phyloP scores from a whole-genome alignment of 2,113 vertebrate genomes.

The Morone chrysops region DNA sequence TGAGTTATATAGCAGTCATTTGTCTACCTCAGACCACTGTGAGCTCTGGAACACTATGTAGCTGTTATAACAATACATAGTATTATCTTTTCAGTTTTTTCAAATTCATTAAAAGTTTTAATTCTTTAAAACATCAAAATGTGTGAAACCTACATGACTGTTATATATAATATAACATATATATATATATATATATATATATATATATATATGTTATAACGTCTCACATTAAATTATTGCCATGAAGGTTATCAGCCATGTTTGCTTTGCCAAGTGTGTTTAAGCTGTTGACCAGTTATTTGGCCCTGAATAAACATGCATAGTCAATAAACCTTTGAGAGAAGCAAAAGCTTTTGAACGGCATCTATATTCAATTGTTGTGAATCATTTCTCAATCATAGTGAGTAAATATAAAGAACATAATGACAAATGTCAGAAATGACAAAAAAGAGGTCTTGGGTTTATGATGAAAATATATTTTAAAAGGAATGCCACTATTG shows the following conservation, averaged over 20 bases:
- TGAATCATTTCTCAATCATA: neutral
- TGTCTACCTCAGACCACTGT: neutral
- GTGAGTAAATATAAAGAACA: neutral
- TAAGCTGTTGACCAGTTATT: neutral
- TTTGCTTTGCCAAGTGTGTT: neutral
- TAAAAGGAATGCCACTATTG: neutral
- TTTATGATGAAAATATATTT: neutral
- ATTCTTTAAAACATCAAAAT: neutral
- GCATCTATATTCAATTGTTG: neutral
- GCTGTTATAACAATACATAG: neutral
- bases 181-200: too few species aligned
- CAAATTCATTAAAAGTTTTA: too few species aligned
- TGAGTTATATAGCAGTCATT: neutral
- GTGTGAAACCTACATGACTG: neutral
- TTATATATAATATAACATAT: too few species aligned
- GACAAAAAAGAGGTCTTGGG: neutral
- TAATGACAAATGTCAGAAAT: neutral
- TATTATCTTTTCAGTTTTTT: neutral
- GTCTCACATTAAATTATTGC: neutral
- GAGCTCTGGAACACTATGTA: neutral
- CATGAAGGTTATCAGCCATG: neutral
- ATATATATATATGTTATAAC: too few species aligned
- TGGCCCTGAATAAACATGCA: constrained; percentile 12
- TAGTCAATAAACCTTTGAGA: constrained; percentile 1
- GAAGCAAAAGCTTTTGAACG: neutral